Percentiles rank a stretch among this genome's conserved stretches.
phyloP scores from a whole-genome alignment of 2,888 invertebrate genomes.

The Tiliacea citrago region DNA sequence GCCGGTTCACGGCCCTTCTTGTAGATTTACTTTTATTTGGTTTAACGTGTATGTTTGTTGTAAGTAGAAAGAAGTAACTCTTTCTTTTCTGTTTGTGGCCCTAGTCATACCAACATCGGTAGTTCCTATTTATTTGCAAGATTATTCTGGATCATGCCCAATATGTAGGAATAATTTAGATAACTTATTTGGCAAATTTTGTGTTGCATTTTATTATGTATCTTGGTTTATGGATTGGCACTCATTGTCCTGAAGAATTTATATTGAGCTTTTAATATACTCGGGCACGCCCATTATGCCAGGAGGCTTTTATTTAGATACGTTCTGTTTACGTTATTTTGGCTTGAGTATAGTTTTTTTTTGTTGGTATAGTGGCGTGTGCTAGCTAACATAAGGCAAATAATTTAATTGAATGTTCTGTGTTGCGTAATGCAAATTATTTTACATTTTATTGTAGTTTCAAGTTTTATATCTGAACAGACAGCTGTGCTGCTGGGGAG shows the following conservation, averaged over 20 bases:
- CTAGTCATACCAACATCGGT: not conserved
- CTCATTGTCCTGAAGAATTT: not conserved
- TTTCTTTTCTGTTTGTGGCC: not conserved
- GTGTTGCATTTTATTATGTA: not conserved
- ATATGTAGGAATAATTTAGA: not conserved
- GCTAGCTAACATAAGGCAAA: no score
- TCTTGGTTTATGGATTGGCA: not conserved
- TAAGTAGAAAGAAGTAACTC: not conserved
- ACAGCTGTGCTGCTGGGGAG: no score
- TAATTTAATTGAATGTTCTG: no score
- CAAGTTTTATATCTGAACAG: no score
- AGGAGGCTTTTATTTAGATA: no score
- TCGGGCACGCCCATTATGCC: no score
- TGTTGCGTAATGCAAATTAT: no score
- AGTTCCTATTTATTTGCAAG: not conserved
- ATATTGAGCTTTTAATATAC: not conserved
- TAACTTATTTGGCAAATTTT: not conserved
- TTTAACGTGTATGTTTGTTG: not conserved
- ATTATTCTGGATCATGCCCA: constrained; percentile 1
- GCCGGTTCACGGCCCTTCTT: not conserved
- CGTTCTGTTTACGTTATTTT: no score
- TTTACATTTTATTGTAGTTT: no score
- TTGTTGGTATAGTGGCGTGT: no score
- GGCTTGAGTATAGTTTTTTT: no score
- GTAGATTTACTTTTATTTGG: not conserved